These are phyloP conservation scores for Entomyzon cyanotis DNA, from an alignment of 2,113 vertebrate genomes.

Conservation along the genomic window DNA sequence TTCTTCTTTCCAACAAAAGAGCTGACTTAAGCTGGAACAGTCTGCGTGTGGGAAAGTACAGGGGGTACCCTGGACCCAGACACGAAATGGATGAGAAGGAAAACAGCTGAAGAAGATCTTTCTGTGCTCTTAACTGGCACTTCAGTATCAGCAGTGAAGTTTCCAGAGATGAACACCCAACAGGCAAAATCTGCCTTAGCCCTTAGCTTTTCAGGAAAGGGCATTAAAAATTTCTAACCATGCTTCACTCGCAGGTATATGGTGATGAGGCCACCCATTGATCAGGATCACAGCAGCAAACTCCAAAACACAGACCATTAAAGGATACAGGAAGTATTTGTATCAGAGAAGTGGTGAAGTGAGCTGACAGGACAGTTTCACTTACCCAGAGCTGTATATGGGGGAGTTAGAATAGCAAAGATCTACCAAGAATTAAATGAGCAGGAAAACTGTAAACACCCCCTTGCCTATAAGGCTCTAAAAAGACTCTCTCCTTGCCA, in stretches of 20 bases:
- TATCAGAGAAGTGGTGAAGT: not conserved
- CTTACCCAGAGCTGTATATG: not conserved
- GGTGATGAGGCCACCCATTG: not conserved
- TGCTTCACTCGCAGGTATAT: not conserved
- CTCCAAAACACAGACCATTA: not conserved
- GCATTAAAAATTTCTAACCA: not conserved
- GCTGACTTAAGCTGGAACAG: not conserved
- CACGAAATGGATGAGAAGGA: not conserved
- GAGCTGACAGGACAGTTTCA: not conserved
- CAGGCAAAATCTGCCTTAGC: not conserved
- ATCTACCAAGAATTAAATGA: not conserved
- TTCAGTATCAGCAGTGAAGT: not conserved
- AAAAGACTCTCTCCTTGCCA: not conserved
- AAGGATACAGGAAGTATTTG: not conserved
- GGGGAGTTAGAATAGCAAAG: not conserved
- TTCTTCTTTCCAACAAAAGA: not conserved
- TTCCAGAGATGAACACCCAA: not conserved
- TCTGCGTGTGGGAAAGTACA: not conserved
- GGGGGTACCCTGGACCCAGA: not conserved
- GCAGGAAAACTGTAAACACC: not conserved
- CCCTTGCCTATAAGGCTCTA: not conserved
- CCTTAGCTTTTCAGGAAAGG: not conserved
- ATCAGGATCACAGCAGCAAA: not conserved
- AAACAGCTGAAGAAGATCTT: not conserved
- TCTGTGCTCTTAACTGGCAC: not conserved